Percentiles rank a stretch among this genome's conserved stretches.
phyloP scores from a whole-genome alignment of 2,888 invertebrate genomes.

The Abscondita cerata region DNA sequence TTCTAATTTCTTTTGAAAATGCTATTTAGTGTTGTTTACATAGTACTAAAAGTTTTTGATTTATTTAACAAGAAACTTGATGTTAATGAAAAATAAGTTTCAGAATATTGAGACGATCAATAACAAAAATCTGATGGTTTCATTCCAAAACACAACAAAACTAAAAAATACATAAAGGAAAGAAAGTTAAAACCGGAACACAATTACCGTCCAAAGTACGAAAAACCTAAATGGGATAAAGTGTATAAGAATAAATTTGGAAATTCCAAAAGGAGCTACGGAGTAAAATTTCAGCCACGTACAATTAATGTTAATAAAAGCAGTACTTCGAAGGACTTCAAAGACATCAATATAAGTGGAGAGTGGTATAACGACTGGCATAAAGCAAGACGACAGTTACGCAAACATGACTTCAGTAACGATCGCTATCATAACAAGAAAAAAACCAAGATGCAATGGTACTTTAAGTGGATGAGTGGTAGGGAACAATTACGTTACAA shows the following conservation, averaged over 20 bases:
- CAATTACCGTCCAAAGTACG: no score
- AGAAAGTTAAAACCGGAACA: no score
- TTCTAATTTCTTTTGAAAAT: no score
- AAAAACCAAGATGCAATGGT: slow-evolving; percentile 51
- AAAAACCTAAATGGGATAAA: neutral
- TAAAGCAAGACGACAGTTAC: slow-evolving; percentile 42
- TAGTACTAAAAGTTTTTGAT: no score
- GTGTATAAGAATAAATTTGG: neutral
- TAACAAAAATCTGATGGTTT: slow-evolving; percentile 11
- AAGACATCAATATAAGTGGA: slow-evolving; percentile 41
- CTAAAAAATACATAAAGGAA: no score
- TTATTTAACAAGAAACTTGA: no score
- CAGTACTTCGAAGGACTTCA: neutral
- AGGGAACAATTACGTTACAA: slow-evolving; percentile 42
- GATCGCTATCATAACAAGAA: slow-evolving; percentile 43
- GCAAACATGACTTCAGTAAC: slow-evolving; percentile 43
- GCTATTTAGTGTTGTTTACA: no score
- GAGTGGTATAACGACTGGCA: slow-evolving; percentile 50
- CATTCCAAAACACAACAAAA: slow-evolving; percentile 3
- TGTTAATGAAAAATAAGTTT: no score
- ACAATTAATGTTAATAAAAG: neutral
- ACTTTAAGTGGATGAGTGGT: slow-evolving; percentile 52
- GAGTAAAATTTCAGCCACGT: neutral
- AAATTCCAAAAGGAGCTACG: neutral
- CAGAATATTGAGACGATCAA: slow-evolving; percentile 3